Evolutionary conservation across 2,888 invertebrate species (phyloP).

Genomic region (Penaeus monodon): DNA sequence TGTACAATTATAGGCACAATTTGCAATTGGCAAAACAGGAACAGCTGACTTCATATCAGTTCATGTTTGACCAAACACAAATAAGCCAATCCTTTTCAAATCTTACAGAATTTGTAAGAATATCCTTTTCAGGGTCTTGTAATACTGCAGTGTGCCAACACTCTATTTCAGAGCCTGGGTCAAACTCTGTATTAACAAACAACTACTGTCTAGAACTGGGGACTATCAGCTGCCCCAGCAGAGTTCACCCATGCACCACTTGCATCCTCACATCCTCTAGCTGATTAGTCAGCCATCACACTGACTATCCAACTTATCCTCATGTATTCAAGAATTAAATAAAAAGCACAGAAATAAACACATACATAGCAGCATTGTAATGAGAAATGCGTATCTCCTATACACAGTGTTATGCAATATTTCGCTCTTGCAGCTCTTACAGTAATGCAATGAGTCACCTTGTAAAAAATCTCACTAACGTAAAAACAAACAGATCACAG

Average conservation of each 20-base stretch:
- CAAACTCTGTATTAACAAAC: slow-evolving; percentile 23
- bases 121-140: slow-evolving; percentile 32
- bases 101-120: slow-evolving; percentile 30
- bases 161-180: slow-evolving; percentile 25
- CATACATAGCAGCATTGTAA: slow-evolving; percentile 42
- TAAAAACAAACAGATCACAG: slow-evolving; percentile 56
- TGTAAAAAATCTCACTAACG: slow-evolving; percentile 59
- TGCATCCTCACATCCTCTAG: slow-evolving; percentile 8
- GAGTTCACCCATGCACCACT: slow-evolving; percentile 30
- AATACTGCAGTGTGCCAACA: slow-evolving; percentile 53
- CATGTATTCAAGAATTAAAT: slow-evolving; percentile 33
- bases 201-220: slow-evolving; percentile 29
- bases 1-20: slow-evolving; percentile 42
- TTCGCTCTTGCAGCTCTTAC: slow-evolving; percentile 52
- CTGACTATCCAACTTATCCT: slow-evolving; percentile 23
- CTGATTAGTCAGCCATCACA: slow-evolving; percentile 26
- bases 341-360: slow-evolving; percentile 35
- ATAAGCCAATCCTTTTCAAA: slow-evolving; percentile 36
- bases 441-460: slow-evolving; percentile 47
- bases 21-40: slow-evolving; percentile 35
- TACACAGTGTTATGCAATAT: slow-evolving; percentile 34
- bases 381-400: slow-evolving; percentile 28
- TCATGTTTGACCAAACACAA: slow-evolving; percentile 39
- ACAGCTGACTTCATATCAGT: slow-evolving; percentile 16
- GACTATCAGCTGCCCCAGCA: slow-evolving; percentile 28